These are phyloP conservation scores for Drosophila ananassae DNA, from an alignment of 1,140 invertebrate genomes.

Conservation along the genomic window DNA sequence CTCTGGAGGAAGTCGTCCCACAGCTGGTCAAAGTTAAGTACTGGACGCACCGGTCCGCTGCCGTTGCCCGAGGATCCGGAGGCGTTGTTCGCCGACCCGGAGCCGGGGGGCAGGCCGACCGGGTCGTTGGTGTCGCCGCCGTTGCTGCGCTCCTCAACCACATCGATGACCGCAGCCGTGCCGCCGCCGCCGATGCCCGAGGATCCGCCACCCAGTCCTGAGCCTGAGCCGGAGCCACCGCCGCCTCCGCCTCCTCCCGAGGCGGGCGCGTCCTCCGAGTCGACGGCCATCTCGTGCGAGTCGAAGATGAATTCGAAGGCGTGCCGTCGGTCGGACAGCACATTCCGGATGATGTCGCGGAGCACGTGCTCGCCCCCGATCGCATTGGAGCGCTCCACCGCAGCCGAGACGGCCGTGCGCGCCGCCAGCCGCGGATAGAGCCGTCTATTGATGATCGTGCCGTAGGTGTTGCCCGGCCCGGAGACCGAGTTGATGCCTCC, in stretches of 20 bases:
- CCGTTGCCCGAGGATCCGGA: background rate
- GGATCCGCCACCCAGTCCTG: background rate
- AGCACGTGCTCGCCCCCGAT: slow-evolving; percentile 72
- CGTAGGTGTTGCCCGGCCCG: slow-evolving; percentile 47
- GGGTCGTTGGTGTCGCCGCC: slow-evolving; percentile 15
- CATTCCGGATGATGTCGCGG: slow-evolving; percentile 73
- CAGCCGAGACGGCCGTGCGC: slow-evolving; percentile 34
- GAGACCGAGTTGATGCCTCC: slow-evolving; percentile 20
- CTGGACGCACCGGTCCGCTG: slow-evolving; percentile 44
- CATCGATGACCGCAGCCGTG: slow-evolving; percentile 82
- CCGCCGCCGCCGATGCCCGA: slow-evolving; percentile 11
- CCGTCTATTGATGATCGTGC: slow-evolving; percentile 65
- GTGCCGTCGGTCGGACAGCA: slow-evolving; percentile 72
- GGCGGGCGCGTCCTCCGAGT: slow-evolving; percentile 55
- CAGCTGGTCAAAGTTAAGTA: slow-evolving; percentile 74
- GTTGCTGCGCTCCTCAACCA: slow-evolving; percentile 84
- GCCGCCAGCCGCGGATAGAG: slow-evolving; percentile 66
- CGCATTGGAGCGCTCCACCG: slow-evolving; percentile 53
- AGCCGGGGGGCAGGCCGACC: slow-evolving; percentile 49
- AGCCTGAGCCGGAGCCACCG: too few species aligned
- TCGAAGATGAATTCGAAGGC: slow-evolving; percentile 79
- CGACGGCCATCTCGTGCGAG: slow-evolving; percentile 73
- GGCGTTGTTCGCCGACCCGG: slow-evolving; percentile 34
- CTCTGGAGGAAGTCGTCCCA: slow-evolving; percentile 80
- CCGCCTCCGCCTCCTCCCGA: background rate